Conservation (phyloP, 2,113 vertebrate species). For the Cololabis saira region DNA sequence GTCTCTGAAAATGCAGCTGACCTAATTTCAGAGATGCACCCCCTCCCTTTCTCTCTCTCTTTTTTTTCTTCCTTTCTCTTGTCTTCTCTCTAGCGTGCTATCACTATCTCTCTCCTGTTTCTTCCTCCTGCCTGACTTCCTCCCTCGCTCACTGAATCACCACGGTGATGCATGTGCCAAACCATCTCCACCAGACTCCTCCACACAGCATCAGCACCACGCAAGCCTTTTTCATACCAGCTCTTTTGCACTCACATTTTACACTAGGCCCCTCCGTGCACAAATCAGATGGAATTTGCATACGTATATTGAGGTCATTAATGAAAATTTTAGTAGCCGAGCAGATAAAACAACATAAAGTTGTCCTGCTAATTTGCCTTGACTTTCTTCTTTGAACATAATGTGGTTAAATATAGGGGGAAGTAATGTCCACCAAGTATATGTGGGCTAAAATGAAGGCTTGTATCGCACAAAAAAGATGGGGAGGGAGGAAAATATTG, state of each 20-base stretch:
- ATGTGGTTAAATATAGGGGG: not conserved
- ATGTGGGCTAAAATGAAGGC: constrained; percentile 21
- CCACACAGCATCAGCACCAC: constrained; percentile 63
- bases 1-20: constrained; percentile 76
- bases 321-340: constrained; percentile 32
- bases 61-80: constrained; percentile 32
- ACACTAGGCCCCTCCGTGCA: constrained; percentile 16
- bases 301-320: constrained; percentile 39
- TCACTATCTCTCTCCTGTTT: constrained; percentile 31
- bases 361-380: constrained; percentile 22
- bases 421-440: not conserved
- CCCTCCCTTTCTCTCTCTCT: constrained; percentile 12
- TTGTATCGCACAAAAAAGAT: constrained; percentile 1
- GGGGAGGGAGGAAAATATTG: constrained; percentile 25
- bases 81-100: constrained; percentile 44
- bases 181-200: constrained; percentile 70
- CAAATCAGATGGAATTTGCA: constrained; percentile 38
- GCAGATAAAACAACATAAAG: constrained; percentile 33
- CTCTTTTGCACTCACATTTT: constrained; percentile 23
- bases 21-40: constrained; percentile 73
- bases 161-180: constrained; percentile 76
- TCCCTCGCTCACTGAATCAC: constrained; percentile 78
- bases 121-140: constrained; percentile 61
- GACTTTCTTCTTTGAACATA: constrained; percentile 11
- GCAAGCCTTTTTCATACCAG: constrained; percentile 44